Evolutionary conservation across 2,888 invertebrate genomes (phyloP).

Genomic region (Cyaniris semiargus): DNA sequence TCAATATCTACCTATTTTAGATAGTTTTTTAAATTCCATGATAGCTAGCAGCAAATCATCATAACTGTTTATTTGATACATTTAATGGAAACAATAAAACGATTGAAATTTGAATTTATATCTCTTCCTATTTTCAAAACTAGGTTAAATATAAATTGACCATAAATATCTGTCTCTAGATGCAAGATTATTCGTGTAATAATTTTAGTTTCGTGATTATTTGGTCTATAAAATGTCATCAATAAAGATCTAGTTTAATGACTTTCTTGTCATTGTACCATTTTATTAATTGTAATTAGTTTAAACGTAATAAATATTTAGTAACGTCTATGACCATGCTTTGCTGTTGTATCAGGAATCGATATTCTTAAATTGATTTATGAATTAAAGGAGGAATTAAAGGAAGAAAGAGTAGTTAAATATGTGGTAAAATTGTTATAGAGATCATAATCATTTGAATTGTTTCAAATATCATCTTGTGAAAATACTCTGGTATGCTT

Average conservation of each 20-base stretch:
- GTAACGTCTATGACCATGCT: background rate
- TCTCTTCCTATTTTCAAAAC: background rate
- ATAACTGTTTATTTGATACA: no score
- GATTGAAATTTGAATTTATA: background rate
- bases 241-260: background rate
- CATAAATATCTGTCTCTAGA: background rate
- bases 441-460: background rate
- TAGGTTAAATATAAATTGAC: constrained; percentile 1
- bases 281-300: background rate
- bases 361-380: background rate
- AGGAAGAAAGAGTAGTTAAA: background rate
- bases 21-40: no score
- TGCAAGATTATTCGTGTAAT: background rate
- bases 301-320: background rate
- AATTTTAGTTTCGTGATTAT: background rate
- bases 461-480: background rate
- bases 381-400: no score
- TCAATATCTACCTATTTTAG: no score
- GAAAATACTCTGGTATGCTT: background rate
- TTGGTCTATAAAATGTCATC: background rate
- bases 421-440: background rate
- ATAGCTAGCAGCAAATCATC: background rate
- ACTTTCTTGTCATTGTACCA: background rate
- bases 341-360: background rate
- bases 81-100: background rate